Evolutionary conservation across 2,113 vertebrate genomes (phyloP), one percentile per base, ranked within the genome.

Genomic region (Galemys pyrenaicus): DNA sequence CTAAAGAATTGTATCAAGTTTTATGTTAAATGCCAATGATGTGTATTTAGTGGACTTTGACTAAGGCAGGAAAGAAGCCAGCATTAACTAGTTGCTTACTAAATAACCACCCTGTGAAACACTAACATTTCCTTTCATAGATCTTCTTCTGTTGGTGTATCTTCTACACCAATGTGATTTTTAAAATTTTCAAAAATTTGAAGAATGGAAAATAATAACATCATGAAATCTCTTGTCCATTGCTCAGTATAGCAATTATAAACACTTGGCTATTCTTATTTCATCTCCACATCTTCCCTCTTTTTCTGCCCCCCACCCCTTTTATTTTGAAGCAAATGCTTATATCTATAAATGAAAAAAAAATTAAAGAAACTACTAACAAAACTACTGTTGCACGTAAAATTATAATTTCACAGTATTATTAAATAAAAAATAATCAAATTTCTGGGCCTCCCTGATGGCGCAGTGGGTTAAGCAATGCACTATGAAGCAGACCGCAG

Each of bases 261-360:
- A 64, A 35, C 10, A 37, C 24, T 68, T 79, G 60, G 1, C 13
- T 20, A 82, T 32, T 64, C 6, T 87, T 93, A 78, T 44, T 68
- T 70, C 39, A 51, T 93, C 7, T 74, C 4, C 0, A 9, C 5
- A 81, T 7, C 1, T 64, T 95, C 6, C 19, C 1, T 49, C 2
- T 74, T 73, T 91, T 6, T 37, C 10, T 88, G 11, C 75, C 5
- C 19, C 2, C n/a, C n/a, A n/a, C 11, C 1, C 80, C 1, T 81
- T 87, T 89, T 79, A 89, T 80, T 83, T 70, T 73, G 35, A 68
- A 91, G 17, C 22, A 86, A 82, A 78, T 75, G 51, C 20, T 74
- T 80, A 46, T 30, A 10, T 93, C 28, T 62, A 19, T 86, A 85
- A 56, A 17, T 54, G 15, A 91, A 90, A 87, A 84, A n/a, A 35